Base-by-base conservation (phyloP, 2,888 invertebrate species). In the Plusia festucae region DNA sequence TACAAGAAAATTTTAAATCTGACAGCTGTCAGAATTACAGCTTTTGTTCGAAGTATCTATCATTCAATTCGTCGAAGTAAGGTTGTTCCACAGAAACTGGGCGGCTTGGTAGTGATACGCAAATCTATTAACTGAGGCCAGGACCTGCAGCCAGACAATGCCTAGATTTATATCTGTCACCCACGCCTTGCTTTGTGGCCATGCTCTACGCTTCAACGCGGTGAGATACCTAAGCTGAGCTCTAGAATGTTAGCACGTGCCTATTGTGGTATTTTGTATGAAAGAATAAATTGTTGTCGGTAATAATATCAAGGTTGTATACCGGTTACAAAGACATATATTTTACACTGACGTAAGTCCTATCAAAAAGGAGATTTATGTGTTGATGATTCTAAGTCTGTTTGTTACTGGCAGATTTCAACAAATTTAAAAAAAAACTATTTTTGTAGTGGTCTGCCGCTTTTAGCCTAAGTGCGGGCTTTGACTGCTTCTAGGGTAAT, bases 121-220 rank as follows among this genome's bases (percentile, higher is more conserved):
- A 82, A 82, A 84, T 85, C 83, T 83, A 85, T 82, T 84, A 82
- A 64, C 78, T 63, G 64, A 76, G 65, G 66, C 68, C 71, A 71
- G 78, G 62, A 72, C 70, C 81, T 22, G 65, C 60, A 65, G 64
- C 74, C 70, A 62, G 64, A 70, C 86, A 85, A 85, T 84, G 72
- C 78, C 68, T 71, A 70, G 85, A 85, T 85, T 64, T 34, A 55
- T 83, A 85, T 85, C 85, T 53, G 27, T 30, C 76, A 65, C 81
- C 85, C 81, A 85, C 83, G 83, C 70, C 58, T 65, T 27, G 72
- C 78, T 79, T 78, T 78, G 84, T 83, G 57, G 57, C 73, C 60
- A 62, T 63, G 54, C 69, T 68, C 53, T 65, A 54, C 55, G 65
- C 66, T 66, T 61, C 53, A 66, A 70, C 70, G 55, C 73, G 57